Percentiles rank a stretch among this genome's conserved stretches.
phyloP scores from a whole-genome alignment of 2,797 vertebrate species.

The Ceyx erithaca region DNA sequence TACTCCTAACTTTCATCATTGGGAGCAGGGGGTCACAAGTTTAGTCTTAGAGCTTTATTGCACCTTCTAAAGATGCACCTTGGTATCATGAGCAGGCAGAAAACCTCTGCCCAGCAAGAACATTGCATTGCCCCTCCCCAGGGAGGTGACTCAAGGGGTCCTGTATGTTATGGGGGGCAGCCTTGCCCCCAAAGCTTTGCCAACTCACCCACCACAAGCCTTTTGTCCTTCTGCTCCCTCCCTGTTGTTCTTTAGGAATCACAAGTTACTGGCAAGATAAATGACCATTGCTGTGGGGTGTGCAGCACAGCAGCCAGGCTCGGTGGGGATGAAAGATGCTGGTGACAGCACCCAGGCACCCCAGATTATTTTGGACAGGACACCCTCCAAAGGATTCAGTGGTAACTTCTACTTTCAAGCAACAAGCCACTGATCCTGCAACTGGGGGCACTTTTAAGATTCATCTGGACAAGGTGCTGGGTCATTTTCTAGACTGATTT shows the following conservation, averaged over 20 bases:
- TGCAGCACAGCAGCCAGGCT: not conserved
- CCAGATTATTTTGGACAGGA: not conserved
- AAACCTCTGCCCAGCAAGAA: not conserved
- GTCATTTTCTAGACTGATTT: not conserved
- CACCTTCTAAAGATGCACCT: not conserved
- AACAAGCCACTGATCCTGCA: not conserved
- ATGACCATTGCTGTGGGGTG: not conserved
- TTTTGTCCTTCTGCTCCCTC: not conserved
- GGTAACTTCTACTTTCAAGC: conserved; percentile 33
- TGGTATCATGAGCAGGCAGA: not conserved
- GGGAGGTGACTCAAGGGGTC: not conserved
- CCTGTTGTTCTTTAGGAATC: not conserved
- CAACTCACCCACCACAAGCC: not conserved
- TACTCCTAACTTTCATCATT: not conserved
- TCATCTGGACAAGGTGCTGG: not conserved
- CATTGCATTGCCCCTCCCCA: not conserved
- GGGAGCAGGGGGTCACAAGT: not conserved
- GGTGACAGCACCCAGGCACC: accelerated
- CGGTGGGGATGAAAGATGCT: not conserved
- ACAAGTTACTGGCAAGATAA: not conserved
- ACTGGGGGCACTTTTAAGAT: accelerated
- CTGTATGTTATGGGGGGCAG: accelerated
- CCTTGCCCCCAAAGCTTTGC: not conserved
- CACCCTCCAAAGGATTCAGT: not conserved
- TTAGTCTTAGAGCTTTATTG: not conserved